These are phyloP conservation scores for Darevskia mixta DNA, from an alignment of 2,797 vertebrate species.

Conservation along the genomic window DNA sequence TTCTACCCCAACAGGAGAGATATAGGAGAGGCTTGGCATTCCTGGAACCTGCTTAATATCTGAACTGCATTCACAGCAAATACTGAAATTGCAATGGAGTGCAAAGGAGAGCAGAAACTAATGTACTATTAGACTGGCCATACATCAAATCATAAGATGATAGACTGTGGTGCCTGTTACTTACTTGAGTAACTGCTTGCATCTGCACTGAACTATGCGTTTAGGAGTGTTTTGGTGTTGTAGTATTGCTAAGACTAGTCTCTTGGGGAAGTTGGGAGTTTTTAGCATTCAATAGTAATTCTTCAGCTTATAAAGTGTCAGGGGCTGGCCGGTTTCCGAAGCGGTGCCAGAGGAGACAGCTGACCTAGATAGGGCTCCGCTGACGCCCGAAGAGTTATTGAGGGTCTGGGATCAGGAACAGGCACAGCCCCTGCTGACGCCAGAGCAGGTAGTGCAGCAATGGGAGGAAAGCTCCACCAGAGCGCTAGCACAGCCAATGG, in stretches of 20 bases:
- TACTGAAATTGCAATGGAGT: conserved; percentile 25
- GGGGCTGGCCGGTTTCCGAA: too few species aligned
- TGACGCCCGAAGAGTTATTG: too few species aligned
- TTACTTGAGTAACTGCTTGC: background rate
- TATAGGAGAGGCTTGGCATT: background rate
- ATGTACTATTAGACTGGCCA: conserved; percentile 5
- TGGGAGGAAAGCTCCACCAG: too few species aligned
- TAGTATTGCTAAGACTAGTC: conserved; percentile 20
- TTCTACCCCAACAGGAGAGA: background rate
- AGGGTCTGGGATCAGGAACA: too few species aligned
- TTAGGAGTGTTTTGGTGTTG: conserved; percentile 27
- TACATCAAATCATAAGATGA: conserved; percentile 20
- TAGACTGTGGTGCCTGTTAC: conserved; percentile 15
- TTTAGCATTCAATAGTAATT: conserved; percentile 24
- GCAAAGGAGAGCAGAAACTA: conserved; percentile 16
- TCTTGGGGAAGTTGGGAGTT: background rate
- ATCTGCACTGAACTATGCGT: conserved; percentile 11
- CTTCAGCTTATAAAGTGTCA: background rate
- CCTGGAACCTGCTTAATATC: conserved; percentile 7
- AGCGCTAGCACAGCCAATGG: too few species aligned
- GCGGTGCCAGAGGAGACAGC: too few species aligned
- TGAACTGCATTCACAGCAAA: conserved; percentile 14
- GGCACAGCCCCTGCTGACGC: too few species aligned
- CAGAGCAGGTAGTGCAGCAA: too few species aligned
- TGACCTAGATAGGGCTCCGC: too few species aligned